Evolutionary conservation across 2,113 vertebrate genomes (phyloP).

Genomic region (Cynocephalus volans): DNA sequence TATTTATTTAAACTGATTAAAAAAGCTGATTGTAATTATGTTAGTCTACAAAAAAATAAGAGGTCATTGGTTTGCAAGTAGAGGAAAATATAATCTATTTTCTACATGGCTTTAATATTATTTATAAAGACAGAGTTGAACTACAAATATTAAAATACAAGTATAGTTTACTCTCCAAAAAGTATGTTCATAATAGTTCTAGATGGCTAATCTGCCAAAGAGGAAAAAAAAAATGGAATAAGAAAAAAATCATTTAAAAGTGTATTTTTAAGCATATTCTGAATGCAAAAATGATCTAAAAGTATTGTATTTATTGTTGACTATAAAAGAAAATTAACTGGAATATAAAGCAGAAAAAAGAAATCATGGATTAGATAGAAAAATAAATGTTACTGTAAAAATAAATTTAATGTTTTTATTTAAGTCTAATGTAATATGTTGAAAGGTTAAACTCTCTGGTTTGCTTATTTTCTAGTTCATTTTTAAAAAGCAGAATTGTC

Average conservation of each 20-base stretch:
- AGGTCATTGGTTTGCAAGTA: background rate
- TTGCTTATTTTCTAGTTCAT: background rate
- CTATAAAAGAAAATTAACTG: background rate
- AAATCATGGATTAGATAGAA: background rate
- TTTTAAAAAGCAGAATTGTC: background rate
- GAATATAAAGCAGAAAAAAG: background rate
- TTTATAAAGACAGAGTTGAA: background rate
- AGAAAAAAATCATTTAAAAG: background rate
- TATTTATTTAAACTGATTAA: too few relatives aligned
- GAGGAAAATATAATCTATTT: background rate
- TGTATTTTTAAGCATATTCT: background rate
- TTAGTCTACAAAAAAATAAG: background rate
- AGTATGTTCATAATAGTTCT: background rate
- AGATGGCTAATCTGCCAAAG: background rate
- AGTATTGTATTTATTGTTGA: too few relatives aligned
- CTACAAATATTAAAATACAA: background rate
- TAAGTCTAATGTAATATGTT: background rate
- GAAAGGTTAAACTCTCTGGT: background rate
- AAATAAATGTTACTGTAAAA: background rate
- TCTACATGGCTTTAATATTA: background rate
- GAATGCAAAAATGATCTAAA: background rate
- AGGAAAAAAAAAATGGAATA: background rate
- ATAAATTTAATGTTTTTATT: background rate
- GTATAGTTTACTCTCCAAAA: background rate
- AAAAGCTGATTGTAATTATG: background rate